phyloP scores from a whole-genome alignment of 2,113 vertebrate species.

The Ondatra zibethicus region DNA sequence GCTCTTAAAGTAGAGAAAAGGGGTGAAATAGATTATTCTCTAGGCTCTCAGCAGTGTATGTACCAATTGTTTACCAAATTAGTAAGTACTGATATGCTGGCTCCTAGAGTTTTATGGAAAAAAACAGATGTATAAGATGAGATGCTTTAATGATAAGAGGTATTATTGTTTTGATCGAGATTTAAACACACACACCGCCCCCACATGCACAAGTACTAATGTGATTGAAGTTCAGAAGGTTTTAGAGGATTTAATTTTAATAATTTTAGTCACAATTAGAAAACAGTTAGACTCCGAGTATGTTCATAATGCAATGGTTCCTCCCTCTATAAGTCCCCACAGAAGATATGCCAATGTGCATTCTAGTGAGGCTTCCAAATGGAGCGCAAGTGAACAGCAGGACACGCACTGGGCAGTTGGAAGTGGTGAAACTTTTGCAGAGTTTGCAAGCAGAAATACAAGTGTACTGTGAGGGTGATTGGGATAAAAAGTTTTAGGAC shows the following conservation, averaged over 20 bases:
- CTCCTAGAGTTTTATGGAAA: neutral
- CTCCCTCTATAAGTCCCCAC: neutral
- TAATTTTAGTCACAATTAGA: slow-evolving; percentile 25
- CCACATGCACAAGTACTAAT: neutral
- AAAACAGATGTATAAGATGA: neutral
- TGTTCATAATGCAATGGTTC: neutral
- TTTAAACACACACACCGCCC: neutral
- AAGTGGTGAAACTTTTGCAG: neutral
- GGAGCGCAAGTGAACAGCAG: neutral
- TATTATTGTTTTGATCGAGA: neutral
- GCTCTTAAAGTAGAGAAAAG: neutral
- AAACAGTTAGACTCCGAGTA: neutral
- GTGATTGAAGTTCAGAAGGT: neutral
- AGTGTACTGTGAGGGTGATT: neutral
- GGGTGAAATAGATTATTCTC: neutral
- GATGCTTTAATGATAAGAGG: neutral
- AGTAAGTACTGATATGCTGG: neutral
- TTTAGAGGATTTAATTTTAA: neutral
- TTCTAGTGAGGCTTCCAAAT: neutral
- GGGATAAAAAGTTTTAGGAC: neutral
- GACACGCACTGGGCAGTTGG: neutral
- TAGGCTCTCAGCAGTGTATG: neutral
- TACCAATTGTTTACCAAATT: neutral
- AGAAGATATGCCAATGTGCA: neutral
- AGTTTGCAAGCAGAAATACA: neutral